These are phyloP conservation scores for Bubo blakistoni DNA, from an alignment of 2,113 vertebrate genomes.

Conservation along the genomic window DNA sequence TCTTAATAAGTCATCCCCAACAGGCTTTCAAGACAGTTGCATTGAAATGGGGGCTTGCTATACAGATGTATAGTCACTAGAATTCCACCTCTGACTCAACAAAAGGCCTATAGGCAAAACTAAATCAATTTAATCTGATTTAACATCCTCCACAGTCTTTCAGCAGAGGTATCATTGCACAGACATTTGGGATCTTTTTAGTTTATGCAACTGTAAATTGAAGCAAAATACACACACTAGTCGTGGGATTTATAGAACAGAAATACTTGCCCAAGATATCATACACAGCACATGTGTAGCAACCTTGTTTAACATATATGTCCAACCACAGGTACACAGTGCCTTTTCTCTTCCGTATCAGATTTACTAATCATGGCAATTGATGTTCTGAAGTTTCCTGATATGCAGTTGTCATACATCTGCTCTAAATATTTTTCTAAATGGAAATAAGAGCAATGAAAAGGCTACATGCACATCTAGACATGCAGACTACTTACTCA, in stretches of 20 bases:
- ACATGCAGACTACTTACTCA: not conserved
- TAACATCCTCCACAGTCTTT: not conserved
- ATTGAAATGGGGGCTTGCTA: not conserved
- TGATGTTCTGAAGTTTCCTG: not conserved
- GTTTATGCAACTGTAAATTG: not conserved
- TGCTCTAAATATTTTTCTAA: not conserved
- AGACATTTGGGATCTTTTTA: not conserved
- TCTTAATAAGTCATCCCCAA: not conserved
- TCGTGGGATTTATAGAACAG: not conserved
- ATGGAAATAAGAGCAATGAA: not conserved
- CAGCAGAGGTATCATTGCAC: not conserved
- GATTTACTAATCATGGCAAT: not conserved
- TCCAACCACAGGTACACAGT: not conserved
- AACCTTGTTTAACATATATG: not conserved
- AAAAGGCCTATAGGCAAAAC: not conserved
- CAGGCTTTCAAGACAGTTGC: not conserved
- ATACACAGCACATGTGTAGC: accelerated
- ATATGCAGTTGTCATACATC: not conserved
- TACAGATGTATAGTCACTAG: not conserved
- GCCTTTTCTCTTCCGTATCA: not conserved
- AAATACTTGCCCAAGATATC: not conserved
- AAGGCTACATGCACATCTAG: accelerated
- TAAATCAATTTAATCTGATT: not conserved
- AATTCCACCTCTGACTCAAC: not conserved
- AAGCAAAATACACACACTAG: not conserved